These are phyloP conservation scores for Gracilinanus agilis DNA, from an alignment of 2,113 vertebrate species.

Conservation along the genomic window DNA sequence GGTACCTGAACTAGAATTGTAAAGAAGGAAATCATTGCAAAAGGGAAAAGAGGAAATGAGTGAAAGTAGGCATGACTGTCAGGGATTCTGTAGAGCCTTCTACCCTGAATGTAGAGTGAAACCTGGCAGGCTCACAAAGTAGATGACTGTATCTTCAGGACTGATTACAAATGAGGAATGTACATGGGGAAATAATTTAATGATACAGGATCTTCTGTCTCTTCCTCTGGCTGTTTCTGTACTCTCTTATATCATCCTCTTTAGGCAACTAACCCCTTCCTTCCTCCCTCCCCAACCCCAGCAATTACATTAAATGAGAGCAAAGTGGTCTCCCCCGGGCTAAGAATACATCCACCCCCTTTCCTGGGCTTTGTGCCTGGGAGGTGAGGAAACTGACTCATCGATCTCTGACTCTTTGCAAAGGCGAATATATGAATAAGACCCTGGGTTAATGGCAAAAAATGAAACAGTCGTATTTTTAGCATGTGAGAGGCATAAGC, in stretches of 20 bases:
- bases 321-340: conserved; percentile 50
- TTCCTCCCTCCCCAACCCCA: neutral
- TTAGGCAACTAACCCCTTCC: conserved; percentile 31
- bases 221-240: conserved; percentile 18
- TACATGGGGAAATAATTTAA: neutral
- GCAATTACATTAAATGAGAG: conserved; percentile 63
- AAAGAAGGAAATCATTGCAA: neutral
- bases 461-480: conserved; percentile 61
- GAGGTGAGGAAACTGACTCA: conserved; percentile 77
- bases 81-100: neutral
- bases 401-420: conserved; percentile 65
- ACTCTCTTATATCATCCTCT: conserved; percentile 51
- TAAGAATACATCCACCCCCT: conserved; percentile 68
- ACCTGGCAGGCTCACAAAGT: neutral
- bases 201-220: conserved; percentile 7
- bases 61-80: neutral
- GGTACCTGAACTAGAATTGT: neutral
- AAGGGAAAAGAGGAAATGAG: neutral
- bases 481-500: conserved; percentile 47
- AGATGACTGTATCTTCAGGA: neutral
- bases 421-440: conserved; percentile 62
- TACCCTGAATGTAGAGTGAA: neutral
- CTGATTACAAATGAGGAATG: neutral
- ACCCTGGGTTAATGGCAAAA: conserved; percentile 58
- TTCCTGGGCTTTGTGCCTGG: conserved; percentile 27